These are phyloP conservation scores for Myathropa florea DNA, from an alignment of 2,888 invertebrate genomes.

Conservation along the genomic window DNA sequence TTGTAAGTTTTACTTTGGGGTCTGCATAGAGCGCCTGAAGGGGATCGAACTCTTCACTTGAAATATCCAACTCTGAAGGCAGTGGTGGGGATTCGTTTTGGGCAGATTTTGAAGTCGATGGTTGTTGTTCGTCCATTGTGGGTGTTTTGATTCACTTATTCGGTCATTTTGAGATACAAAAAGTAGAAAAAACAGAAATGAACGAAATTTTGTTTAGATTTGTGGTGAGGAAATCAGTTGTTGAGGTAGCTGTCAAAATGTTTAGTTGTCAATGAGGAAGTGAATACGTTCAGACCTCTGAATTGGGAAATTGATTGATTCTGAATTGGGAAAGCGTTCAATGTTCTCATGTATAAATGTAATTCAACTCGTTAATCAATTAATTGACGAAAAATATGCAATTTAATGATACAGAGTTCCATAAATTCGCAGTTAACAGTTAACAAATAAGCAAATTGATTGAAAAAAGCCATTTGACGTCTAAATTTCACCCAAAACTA, in stretches of 20 bases:
- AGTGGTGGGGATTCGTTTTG: neutral
- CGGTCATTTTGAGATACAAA: neutral
- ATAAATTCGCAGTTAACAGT: too few relatives aligned
- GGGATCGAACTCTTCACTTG: slow-evolving; percentile 85
- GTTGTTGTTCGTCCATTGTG: slow-evolving; percentile 45
- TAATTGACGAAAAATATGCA: too few relatives aligned
- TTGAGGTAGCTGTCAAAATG: slow-evolving; percentile 20
- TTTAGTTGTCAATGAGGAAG: neutral
- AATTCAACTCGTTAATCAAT: too few relatives aligned
- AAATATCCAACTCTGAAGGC: slow-evolving; percentile 80
- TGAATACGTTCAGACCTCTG: slow-evolving; percentile 11
- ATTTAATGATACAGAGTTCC: too few relatives aligned
- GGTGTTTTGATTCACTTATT: neutral
- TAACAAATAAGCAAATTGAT: too few relatives aligned
- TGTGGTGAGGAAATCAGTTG: neutral
- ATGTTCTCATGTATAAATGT: neutral
- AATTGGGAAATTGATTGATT: neutral
- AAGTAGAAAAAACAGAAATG: neutral
- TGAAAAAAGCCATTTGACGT: neutral
- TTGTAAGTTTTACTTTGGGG: slow-evolving; percentile 79
- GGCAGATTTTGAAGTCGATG: slow-evolving; percentile 24
- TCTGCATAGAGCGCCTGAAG: slow-evolving; percentile 85
- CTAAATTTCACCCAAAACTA: neutral
- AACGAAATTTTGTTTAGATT: neutral
- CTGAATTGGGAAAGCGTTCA: too few relatives aligned